Evolutionary conservation across 2,888 invertebrate species (phyloP), one percentile per base, ranked within the genome.

Genomic region (Oligia fasciuncula): DNA sequence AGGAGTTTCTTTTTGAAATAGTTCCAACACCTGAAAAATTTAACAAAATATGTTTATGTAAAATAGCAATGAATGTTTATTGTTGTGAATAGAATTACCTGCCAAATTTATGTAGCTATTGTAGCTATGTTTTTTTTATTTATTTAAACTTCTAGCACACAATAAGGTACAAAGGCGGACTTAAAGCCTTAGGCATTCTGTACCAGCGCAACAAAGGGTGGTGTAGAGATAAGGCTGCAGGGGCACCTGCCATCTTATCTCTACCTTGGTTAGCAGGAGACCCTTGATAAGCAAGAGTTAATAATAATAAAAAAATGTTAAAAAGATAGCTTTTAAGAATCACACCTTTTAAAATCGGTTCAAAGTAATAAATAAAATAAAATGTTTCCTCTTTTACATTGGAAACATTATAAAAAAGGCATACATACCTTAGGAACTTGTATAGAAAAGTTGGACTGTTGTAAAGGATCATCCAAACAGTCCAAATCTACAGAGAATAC

Each of bases 391-490:
- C 29, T 29, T 29, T 70, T 11, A 11, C 6, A 51, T n/a, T 43
- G 4, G 6, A 19, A 14, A 54, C 23, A 68, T 40, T 40, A 40
- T 40, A 40, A 40, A 63, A 35, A 14, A 66, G 29, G n/a, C 8
- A 51, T 9, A 63, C 86, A 89, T 92, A 96, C 97, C 93, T 95
- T 94, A 19, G 94, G 93, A 65, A 96, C 90, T 85, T 95, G 94
- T 82, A 96, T 93, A 70, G 96, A 95, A 86, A 94, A 97, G 84
- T 95, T 96, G 17, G 93, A 93, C 89, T 95, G 94, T 82, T 96
- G 96, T 69, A 97, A 89, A 35, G 97, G 97, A 90, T 97, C 95
- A 91, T 96, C 97, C 89, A 96, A 91, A 89, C 90, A 94, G 88
- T 94, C 96, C 88, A 96, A 90, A 89, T 96, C 96, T 66, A 93